These are phyloP conservation scores for Antheraea mylitta DNA, from an alignment of 1,140 invertebrate genomes.

Conservation along the genomic window DNA sequence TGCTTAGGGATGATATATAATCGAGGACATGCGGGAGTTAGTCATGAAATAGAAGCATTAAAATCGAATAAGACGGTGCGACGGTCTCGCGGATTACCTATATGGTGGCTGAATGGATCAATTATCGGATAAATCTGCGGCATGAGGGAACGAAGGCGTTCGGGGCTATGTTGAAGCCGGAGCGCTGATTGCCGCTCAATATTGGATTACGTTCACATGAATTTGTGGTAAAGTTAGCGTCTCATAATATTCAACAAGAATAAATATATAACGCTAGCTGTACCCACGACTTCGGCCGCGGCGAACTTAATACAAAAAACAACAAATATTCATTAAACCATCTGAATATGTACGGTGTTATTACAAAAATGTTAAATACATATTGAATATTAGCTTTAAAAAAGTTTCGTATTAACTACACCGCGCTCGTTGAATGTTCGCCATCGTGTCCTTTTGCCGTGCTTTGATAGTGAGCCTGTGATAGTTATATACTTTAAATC, in stretches of 20 bases:
- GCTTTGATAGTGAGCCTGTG: no score
- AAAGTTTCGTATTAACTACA: no score
- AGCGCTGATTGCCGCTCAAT: slow-evolving; percentile 15
- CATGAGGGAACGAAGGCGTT: slow-evolving; percentile 6
- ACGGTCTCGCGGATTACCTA: slow-evolving; percentile 13
- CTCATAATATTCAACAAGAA: neutral
- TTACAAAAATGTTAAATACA: no score
- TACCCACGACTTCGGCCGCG: no score
- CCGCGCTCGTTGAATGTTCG: no score
- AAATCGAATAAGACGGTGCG: slow-evolving; percentile 18
- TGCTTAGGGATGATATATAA: neutral
- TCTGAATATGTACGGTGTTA: no score
- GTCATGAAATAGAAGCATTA: slow-evolving; percentile 13
- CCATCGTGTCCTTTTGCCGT: no score
- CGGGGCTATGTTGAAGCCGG: slow-evolving; percentile 10
- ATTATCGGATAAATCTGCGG: slow-evolving; percentile 21
- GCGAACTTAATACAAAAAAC: no score
- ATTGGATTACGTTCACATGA: slow-evolving; percentile 14
- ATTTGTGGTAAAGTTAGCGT: neutral
- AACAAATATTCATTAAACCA: no score
- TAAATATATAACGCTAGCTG: neutral
- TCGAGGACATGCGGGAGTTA: neutral
- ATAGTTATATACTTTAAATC: no score
- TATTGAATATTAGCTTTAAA: no score
- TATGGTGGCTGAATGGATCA: slow-evolving; percentile 17